Base-by-base conservation (phyloP, 2,113 vertebrate species). In the Triplophysa rosa region DNA sequence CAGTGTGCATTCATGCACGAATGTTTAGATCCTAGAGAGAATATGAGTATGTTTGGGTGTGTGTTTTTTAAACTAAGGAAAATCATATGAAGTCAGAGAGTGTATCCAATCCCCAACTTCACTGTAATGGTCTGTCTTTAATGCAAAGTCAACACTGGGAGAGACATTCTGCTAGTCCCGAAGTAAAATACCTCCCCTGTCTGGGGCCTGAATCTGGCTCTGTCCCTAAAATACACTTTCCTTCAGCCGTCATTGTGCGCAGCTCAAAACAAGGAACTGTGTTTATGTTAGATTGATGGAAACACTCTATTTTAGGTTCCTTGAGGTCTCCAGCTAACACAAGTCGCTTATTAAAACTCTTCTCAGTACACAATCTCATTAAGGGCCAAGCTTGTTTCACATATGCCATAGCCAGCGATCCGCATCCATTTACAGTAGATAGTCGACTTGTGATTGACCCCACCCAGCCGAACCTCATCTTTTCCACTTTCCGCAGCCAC, bases 71-170 rank as follows among this genome's bases (percentile, higher is more conserved):
- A 21, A 29, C 26, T 56, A 75, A 11, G 66, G 7, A n/a, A 78
- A 74, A 74, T 40, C 72, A 74, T 74, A 74, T 63, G 72, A 74
- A 42, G 72, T 29, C 40, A 47, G 58, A 63, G 72, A 63, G 40
- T 74, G 72, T 63, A 63, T 63, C 16, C 40, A 74, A 24, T 49
- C 58, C 72, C 62, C 40, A 47, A 80, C 81, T 82, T 84, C 87
- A 88, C 80, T 85, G 86, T 90, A 88, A 90, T 89, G 76, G 47
- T 82, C 82, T 88, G 85, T 77, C 83, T 88, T 87, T 86, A 87
- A 86, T 86, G 87, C 87, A 87, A 87, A 90, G 89, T 89, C 89
- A 90, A 90, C 88, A 90, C 72, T 74, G 72, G 72, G 58, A 63
- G 26, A 74, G 19, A 59, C 40, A 47, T 42, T 0, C 56, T 47